These are phyloP conservation scores for Lasioglossum villosulum DNA, from an alignment of 2,888 invertebrate species.

Conservation along the genomic window DNA sequence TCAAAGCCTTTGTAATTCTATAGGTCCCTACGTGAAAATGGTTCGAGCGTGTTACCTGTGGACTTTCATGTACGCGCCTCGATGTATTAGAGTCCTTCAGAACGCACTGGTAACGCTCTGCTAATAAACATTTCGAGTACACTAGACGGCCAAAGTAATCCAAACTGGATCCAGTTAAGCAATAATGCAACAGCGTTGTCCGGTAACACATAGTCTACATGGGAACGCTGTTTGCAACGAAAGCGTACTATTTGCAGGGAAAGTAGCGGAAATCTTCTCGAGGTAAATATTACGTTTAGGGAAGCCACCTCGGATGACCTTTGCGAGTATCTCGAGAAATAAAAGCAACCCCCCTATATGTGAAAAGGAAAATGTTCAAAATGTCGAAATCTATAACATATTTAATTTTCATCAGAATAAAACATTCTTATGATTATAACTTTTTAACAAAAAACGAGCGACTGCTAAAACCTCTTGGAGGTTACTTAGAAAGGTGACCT, in stretches of 20 bases:
- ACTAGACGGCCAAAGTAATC: background rate
- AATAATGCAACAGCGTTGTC: background rate
- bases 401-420: too few species aligned
- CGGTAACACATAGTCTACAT: background rate
- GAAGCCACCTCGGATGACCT: too few species aligned
- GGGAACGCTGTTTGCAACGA: background rate
- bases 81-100: slow-evolving; percentile 6
- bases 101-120: background rate
- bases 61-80: slow-evolving; percentile 9
- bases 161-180: background rate
- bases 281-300: too few species aligned
- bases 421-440: too few species aligned
- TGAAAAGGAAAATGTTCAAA: too few species aligned
- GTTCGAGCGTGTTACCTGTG: slow-evolving; percentile 37
- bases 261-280: background rate
- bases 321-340: too few species aligned
- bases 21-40: slow-evolving; percentile 46
- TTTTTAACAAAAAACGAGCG: too few species aligned
- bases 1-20: slow-evolving; percentile 69
- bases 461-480: too few species aligned
- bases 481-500: too few species aligned
- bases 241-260: background rate
- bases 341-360: too few species aligned
- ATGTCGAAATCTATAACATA: too few species aligned
- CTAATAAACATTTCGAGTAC: slow-evolving; percentile 26